Conservation (phyloP, 1,140 invertebrate genomes). For the Drosophila biarmipes region DNA sequence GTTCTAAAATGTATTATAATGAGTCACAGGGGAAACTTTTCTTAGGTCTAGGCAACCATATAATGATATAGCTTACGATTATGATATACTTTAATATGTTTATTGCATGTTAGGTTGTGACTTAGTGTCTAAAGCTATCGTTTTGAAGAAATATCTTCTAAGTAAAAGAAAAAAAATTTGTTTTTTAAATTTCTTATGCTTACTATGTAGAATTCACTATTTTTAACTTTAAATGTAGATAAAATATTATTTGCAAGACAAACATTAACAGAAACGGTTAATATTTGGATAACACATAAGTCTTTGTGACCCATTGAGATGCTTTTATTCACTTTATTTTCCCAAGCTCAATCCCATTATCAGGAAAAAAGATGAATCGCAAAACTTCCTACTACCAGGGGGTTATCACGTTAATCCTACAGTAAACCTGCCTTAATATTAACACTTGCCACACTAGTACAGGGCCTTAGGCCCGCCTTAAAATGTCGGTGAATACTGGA, state of each 20-base stretch:
- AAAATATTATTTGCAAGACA: no score
- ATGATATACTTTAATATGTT: neutral
- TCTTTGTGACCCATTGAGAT: no score
- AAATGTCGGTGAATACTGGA: constrained; percentile 28
- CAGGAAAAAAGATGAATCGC: neutral
- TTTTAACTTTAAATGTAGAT: no score
- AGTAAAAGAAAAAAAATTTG: no score
- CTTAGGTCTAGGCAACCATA: neutral
- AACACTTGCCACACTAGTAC: neutral
- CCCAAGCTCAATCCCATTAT: neutral
- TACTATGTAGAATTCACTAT: no score
- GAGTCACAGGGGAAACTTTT: constrained; percentile 17
- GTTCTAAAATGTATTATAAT: constrained; percentile 9
- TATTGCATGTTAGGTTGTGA: no score
- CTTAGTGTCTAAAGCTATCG: no score
- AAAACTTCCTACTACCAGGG: neutral
- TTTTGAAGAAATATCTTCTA: no score
- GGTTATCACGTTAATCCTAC: neutral
- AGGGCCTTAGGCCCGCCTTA: neutral
- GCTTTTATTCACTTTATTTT: no score
- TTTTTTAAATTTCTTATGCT: no score
- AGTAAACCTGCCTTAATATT: constrained; percentile 29
- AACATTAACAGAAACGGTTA: no score
- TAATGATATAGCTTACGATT: neutral
- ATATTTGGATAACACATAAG: no score